A percentile compares a stretch with the other conserved stretches of the same genome.
These are phyloP conservation scores for Leptinotarsa haldemani DNA, from an alignment of 2,888 invertebrate species.

Conservation along the genomic window DNA sequence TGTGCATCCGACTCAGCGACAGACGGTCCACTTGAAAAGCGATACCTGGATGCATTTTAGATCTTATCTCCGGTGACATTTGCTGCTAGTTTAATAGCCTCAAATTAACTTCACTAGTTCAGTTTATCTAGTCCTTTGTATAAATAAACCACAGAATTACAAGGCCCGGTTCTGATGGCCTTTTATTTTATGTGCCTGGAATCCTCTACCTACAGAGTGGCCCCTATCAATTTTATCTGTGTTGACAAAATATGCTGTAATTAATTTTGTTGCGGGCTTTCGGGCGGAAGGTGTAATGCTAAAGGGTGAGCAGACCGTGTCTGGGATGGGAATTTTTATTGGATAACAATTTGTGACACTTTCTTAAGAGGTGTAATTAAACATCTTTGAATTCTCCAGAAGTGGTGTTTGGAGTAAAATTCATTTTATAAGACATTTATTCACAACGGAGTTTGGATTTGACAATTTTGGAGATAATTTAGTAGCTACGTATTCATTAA, in stretches of 20 bases:
- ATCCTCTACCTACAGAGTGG: conserved; percentile 39
- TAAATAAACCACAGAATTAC: conserved; percentile 47
- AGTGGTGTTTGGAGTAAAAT: neutral
- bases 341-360: conserved; percentile 17
- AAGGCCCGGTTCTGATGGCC: conserved; percentile 28
- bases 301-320: conserved; percentile 8
- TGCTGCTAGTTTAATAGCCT: conserved; percentile 61
- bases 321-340: conserved; percentile 6
- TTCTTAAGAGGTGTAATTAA: conserved; percentile 12
- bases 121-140: conserved; percentile 54
- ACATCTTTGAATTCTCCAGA: conserved; percentile 58
- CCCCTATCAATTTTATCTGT: conserved; percentile 45
- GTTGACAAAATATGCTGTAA: conserved; percentile 53
- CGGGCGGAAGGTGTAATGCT: conserved; percentile 24
- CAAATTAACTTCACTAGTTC: conserved; percentile 62
- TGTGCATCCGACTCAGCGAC: conserved; percentile 50
- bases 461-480: too few species aligned
- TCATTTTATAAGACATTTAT: too few species aligned
- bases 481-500: too few species aligned
- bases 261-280: conserved; percentile 49
- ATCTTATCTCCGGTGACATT: conserved; percentile 57
- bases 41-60: conserved; percentile 47
- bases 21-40: conserved; percentile 50
- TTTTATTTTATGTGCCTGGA: conserved; percentile 22
- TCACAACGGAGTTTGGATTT: too few species aligned